Conservation (phyloP, 2,797 vertebrate genomes). For the Pantherophis alleghaniensis region DNA sequence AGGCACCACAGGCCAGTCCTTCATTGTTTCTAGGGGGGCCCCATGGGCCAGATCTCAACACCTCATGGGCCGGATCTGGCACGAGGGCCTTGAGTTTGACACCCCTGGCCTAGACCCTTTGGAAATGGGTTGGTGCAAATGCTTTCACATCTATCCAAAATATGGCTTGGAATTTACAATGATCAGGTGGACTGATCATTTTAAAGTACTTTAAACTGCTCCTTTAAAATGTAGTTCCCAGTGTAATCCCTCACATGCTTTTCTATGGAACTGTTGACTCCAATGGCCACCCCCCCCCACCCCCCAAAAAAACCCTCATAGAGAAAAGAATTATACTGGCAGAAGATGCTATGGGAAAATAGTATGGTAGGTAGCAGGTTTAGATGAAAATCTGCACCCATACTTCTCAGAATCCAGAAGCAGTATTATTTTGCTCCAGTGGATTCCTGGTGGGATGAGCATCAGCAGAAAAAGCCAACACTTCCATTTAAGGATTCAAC, state of each 20-base stretch:
- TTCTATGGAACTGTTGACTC: background rate
- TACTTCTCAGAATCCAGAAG: background rate
- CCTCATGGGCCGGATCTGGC: too few relatives aligned
- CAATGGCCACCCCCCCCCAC: background rate
- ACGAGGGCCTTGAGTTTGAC: too few relatives aligned
- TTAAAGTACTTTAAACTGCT: background rate
- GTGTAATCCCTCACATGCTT: background rate
- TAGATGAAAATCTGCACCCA: background rate
- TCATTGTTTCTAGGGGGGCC: too few relatives aligned
- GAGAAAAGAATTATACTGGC: background rate
- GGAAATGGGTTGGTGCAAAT: background rate
- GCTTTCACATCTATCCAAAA: background rate
- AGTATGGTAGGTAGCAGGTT: background rate
- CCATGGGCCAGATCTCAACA: too few relatives aligned
- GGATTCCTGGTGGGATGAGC: background rate
- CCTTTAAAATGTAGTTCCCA: background rate
- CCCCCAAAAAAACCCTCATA: background rate
- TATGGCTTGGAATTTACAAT: background rate
- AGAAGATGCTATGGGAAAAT: background rate
- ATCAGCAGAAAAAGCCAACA: background rate
- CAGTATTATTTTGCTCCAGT: background rate
- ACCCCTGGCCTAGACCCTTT: background rate
- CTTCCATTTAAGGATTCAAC: background rate
- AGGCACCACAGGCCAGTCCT: too few relatives aligned
- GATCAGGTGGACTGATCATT: background rate